Evolutionary conservation across 2,113 vertebrate species (phyloP), one percentile per base, ranked within the genome.

Genomic region (Oreochromis tanganicae): DNA sequence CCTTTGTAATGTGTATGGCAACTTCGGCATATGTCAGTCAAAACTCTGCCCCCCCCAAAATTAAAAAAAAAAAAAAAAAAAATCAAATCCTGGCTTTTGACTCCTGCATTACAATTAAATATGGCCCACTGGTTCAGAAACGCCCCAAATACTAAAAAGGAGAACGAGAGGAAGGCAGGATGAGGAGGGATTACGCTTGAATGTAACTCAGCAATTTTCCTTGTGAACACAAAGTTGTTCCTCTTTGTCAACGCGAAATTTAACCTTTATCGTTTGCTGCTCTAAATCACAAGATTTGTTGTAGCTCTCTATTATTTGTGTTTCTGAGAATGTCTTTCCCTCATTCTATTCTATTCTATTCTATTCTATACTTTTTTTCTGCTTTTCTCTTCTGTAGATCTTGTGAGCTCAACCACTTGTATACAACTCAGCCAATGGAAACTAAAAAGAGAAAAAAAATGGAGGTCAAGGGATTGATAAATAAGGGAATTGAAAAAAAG

Each of bases 391-490:
- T 66, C 89, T 89, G 34, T 85, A 73, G 57, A 66, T 86, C 12
- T 59, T 34, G 83, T 82, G 46, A 91, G 87, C 92, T 93, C 92
- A 93, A 95, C 95, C 96, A 95, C 97, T 97, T 96, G 96, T 97
- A 96, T 96, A 96, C 96, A 90, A 94, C 93, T 96, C 96, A 96
- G 96, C 96, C 96, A 95, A 92, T 92, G 91, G 87, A 85, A 95
- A 94, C 90, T 92, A 89, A 85, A 91, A 71, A 41, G 2, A 1
- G 91, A 27, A 4, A 92, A 92, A 84, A 88, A 75, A 36, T 4
- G 90, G 91, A 91, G 87, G 89, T 92, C 52, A 85, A 89, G 86
- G 90, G 90, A 90, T 85, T 89, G 92, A 94, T 93, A 96, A 95
- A 96, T 95, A 93, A 93, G 91, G 93, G 90, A 93, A 89, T 86